Evolutionary conservation across 2,888 invertebrate species (phyloP).

Genomic region (Campoletis raptor): DNA sequence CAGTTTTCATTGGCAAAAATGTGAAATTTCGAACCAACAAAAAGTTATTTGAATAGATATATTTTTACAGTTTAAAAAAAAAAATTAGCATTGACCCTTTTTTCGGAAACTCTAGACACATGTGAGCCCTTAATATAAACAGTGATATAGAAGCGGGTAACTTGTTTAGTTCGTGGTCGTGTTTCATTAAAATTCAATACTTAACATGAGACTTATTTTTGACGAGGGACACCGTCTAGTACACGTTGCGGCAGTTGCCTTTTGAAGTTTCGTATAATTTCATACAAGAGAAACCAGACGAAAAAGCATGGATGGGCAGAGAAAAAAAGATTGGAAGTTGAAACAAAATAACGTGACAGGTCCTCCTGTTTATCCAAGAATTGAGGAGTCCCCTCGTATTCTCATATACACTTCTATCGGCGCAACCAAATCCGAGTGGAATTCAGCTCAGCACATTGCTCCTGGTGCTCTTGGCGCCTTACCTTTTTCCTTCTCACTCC

Average conservation of each 20-base stretch:
- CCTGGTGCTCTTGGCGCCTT: slow-evolving; percentile 48
- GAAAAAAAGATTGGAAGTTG: slow-evolving; percentile 47
- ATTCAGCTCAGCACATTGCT: slow-evolving; percentile 81
- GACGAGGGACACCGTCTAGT: background rate
- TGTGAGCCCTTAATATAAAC: too few relatives aligned
- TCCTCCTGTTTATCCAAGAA: slow-evolving; percentile 63
- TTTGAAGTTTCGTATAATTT: background rate
- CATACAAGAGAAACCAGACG: background rate
- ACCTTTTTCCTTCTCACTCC: slow-evolving; percentile 11
- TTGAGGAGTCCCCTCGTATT: slow-evolving; percentile 50
- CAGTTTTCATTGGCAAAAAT: too few relatives aligned
- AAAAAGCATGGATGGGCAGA: background rate
- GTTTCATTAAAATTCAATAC: too few relatives aligned
- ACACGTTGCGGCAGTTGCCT: background rate
- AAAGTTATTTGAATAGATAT: too few relatives aligned
- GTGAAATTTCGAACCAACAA: too few relatives aligned
- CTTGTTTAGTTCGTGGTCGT: too few relatives aligned
- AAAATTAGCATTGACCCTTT: too few relatives aligned
- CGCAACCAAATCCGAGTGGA: slow-evolving; percentile 45
- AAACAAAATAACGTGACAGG: slow-evolving; percentile 69
- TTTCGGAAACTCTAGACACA: too few relatives aligned
- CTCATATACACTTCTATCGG: slow-evolving; percentile 60
- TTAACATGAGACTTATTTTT: too few relatives aligned
- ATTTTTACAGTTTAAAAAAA: too few relatives aligned
- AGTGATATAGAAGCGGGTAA: too few relatives aligned